Evolutionary conservation across 2,888 invertebrate species (phyloP).

Genomic region (Graphium colonna): DNA sequence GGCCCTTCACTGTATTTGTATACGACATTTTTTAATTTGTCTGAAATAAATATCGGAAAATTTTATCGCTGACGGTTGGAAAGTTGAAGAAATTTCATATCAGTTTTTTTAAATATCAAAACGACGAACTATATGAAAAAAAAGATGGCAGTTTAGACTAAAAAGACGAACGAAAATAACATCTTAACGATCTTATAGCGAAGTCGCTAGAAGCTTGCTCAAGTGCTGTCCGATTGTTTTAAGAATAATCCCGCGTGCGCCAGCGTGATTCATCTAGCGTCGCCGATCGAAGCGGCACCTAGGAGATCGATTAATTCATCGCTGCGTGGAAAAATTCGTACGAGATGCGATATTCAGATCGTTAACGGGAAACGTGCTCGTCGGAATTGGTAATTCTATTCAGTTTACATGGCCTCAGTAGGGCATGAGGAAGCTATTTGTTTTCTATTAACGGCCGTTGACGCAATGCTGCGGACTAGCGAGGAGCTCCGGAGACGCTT

Average conservation of each 20-base stretch:
- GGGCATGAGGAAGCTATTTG: slow-evolving; percentile 14
- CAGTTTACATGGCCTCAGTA: slow-evolving; percentile 10
- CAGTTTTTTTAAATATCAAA: too few relatives aligned
- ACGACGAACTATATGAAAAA: too few relatives aligned
- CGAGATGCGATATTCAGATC: slow-evolving; percentile 11
- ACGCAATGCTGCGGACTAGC: neutral
- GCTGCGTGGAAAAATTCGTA: slow-evolving; percentile 7
- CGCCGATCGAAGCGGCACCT: neutral
- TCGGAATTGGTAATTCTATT: slow-evolving; percentile 18
- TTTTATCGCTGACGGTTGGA: too few relatives aligned
- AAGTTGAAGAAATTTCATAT: too few relatives aligned
- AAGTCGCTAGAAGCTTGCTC: too few relatives aligned
- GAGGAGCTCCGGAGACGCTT: too few relatives aligned
- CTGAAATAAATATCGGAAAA: too few relatives aligned
- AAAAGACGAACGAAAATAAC: too few relatives aligned
- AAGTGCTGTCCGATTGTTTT: neutral
- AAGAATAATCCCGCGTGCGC: neutral
- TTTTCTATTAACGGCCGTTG: slow-evolving; percentile 1
- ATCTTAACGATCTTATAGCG: too few relatives aligned
- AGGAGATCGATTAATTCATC: slow-evolving; percentile 5
- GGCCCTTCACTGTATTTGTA: too few relatives aligned
- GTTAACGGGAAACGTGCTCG: slow-evolving; percentile 14
- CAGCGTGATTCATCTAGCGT: neutral
- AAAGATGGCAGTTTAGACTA: too few relatives aligned
- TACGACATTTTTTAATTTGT: too few relatives aligned